Conservation (phyloP, 2,113 vertebrate genomes). For the Chaenogobius annularis region DNA sequence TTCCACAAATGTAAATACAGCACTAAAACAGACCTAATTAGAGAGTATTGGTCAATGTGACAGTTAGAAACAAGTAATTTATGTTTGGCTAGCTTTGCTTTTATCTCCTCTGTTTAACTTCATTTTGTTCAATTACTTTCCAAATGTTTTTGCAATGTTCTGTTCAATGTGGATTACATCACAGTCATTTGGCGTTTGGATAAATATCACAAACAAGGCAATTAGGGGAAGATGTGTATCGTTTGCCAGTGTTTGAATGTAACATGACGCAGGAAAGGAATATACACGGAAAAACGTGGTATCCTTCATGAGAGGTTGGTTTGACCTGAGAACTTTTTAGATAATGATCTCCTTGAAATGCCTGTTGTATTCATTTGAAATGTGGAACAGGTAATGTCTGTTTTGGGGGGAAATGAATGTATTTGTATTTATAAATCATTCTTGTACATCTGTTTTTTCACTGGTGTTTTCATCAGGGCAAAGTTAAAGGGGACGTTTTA, state of each 20-base stretch:
- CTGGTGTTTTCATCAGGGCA: background rate
- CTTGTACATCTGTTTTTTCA: background rate
- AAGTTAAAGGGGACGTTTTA: too few species aligned
- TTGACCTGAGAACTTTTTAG: conserved; percentile 9
- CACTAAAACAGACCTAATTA: background rate
- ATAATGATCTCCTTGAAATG: background rate
- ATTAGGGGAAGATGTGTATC: conserved; percentile 54
- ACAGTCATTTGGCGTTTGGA: conserved; percentile 39
- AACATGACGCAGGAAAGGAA: background rate
- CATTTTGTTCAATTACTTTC: background rate
- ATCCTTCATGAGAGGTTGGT: conserved; percentile 11
- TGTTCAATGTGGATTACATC: conserved; percentile 47
- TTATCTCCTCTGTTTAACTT: conserved; percentile 2
- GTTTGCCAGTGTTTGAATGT: conserved; percentile 7
- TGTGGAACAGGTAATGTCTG: too few species aligned
- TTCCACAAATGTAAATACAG: background rate
- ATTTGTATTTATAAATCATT: background rate
- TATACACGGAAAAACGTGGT: background rate
- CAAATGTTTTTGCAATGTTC: background rate
- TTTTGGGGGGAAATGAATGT: background rate
- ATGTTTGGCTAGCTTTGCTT: background rate
- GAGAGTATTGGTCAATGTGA: too few species aligned
- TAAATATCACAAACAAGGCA: conserved; percentile 49
- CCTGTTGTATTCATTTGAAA: background rate
- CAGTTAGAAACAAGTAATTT: background rate